Evolutionary conservation across 2,113 vertebrate genomes (phyloP).

Genomic region (Larimichthys crocea): DNA sequence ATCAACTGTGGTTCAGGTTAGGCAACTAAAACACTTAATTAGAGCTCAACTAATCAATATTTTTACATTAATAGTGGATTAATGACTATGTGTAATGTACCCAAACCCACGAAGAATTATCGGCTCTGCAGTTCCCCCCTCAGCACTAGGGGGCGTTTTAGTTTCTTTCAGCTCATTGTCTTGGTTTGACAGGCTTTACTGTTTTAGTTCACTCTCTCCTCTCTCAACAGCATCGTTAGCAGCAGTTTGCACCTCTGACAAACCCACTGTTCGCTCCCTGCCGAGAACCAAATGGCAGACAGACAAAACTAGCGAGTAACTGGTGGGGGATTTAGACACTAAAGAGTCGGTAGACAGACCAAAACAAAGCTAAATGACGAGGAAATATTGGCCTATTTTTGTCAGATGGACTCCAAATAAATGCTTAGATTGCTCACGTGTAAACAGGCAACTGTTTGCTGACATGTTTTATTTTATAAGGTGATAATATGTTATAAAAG

Average conservation of each 20-base stretch:
- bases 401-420: neutral
- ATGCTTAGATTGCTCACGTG: neutral
- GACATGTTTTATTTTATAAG: neutral
- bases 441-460: neutral
- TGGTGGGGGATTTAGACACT: too few species aligned
- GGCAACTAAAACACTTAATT: neutral
- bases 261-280: neutral
- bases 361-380: neutral
- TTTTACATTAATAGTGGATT: neutral
- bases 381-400: neutral
- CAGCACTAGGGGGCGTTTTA: too few species aligned
- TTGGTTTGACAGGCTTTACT: neutral
- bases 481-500: neutral
- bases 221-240: neutral
- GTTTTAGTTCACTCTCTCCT: neutral
- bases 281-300: neutral
- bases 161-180: neutral
- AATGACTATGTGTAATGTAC: neutral
- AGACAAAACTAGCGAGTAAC: neutral
- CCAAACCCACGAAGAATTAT: neutral
- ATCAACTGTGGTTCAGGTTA: neutral
- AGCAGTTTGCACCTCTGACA: neutral
- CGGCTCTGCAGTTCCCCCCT: neutral
- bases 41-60: neutral
- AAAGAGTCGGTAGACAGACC: neutral